Conservation (phyloP, 2,113 vertebrate genomes). For the Spilogale gracilis region DNA sequence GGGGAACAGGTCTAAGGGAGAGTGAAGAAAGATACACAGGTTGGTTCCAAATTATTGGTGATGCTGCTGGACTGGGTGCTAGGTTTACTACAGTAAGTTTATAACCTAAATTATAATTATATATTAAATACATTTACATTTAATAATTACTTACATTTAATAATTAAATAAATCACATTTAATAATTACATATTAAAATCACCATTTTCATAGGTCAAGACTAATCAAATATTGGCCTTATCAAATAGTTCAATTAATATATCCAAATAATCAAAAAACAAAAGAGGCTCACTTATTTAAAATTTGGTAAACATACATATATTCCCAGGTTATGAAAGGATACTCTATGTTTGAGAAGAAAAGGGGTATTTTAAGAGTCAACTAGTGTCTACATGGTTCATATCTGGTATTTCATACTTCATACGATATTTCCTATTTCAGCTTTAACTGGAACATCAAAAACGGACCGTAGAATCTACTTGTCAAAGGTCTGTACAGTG, state of each 20-base stretch:
- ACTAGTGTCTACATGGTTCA: not conserved
- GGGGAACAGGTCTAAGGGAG: not conserved
- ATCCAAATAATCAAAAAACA: conserved; percentile 23
- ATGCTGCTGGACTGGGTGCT: not conserved
- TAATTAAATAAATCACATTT: no score
- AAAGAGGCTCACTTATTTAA: conserved; percentile 36
- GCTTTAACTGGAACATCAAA: conserved; percentile 52
- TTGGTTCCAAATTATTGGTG: not conserved
- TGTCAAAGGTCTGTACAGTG: not conserved
- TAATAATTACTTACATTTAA: no score
- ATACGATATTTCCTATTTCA: conserved; percentile 37
- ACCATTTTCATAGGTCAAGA: conserved; percentile 12
- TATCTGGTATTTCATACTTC: not conserved
- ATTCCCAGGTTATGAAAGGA: not conserved
- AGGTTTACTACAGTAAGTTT: conserved; percentile 23
- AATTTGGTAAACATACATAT: conserved; percentile 52
- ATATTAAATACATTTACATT: no score
- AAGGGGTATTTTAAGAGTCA: conserved; percentile 38
- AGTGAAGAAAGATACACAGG: not conserved
- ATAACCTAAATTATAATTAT: not conserved
- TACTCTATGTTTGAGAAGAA: conserved; percentile 4
- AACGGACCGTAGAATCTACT: conserved; percentile 1
- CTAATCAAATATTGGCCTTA: conserved; percentile 40
- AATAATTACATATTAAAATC: not conserved
- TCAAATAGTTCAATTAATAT: conserved; percentile 6